phyloP scores from a whole-genome alignment of 2,113 vertebrate species.

The Vidua chalybeata region DNA sequence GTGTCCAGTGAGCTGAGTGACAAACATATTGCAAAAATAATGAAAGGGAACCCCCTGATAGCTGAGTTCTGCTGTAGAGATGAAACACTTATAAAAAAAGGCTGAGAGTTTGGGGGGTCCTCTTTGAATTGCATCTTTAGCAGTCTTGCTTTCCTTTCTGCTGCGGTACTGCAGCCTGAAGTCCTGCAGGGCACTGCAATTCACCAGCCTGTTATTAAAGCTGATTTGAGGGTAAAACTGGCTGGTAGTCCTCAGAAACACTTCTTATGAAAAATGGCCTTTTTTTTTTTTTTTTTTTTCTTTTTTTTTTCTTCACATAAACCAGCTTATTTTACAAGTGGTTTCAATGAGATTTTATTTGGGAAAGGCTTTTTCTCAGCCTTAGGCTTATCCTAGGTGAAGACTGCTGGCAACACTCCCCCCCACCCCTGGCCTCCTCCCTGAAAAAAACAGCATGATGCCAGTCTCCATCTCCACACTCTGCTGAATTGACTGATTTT shows the following conservation, averaged over 20 bases:
- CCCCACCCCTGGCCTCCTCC: accelerated
- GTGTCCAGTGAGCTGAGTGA: neutral
- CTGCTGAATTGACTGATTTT: neutral
- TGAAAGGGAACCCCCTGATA: neutral
- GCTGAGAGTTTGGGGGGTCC: neutral
- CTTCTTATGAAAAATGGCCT: neutral
- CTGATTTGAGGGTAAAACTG: neutral
- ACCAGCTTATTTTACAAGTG: neutral
- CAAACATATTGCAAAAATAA: neutral
- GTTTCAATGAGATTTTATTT: neutral
- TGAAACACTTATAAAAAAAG: neutral
- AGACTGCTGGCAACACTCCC: neutral
- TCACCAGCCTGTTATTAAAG: neutral
- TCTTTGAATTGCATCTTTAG: neutral
- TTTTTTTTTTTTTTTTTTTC: neutral
- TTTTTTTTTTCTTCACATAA: no score
- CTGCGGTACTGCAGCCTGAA: neutral
- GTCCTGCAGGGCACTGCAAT: neutral
- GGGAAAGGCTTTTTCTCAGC: neutral
- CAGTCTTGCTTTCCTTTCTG: neutral
- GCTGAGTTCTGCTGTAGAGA: neutral
- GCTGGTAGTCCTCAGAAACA: neutral
- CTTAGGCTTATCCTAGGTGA: neutral
- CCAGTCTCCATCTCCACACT: neutral
- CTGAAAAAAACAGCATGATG: neutral